Evolutionary conservation across 1,140 invertebrate species (phyloP), one percentile per base, ranked within the genome.

Genomic region (Gyrodactylus bullatarudis): DNA sequence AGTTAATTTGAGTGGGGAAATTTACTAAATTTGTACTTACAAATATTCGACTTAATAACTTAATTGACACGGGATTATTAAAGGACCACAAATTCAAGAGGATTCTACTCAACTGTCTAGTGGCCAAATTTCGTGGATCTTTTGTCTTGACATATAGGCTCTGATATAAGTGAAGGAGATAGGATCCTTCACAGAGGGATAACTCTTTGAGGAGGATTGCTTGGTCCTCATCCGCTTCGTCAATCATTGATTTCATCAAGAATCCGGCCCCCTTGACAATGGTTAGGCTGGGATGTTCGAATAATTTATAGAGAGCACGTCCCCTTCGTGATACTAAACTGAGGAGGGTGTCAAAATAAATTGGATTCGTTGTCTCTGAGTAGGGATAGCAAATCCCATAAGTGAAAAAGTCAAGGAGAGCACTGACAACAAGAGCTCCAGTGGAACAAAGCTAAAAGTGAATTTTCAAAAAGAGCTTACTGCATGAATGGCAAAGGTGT

Each of bases 321-420:
- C 93, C 94, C 76, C 89, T 85, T 54, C 86, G 85, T 0, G 93
- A 89, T 0, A 98, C 91, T 85, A 95, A 86, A 81, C 92, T 88
- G 26, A 98, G 81, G 26, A 99, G 82, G 75, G 86, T 86, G 80
- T 99, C 94, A 83, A 99, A 99, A 78, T 95, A 88, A 77, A 89
- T 89, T 22, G 92, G 91, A 79, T 95, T 90, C 0, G 95, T 98
- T 26, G 95, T 98, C 83, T 99, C 95, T 79, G 89, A 93, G 82
- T 97, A 99, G 23, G 95, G 95, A 75, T 94, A 89, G 83, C 94
- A 98, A 16, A 99, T 83, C 1, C 91, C 87, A 83, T 94, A 99
- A n/a, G 93, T 98, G 75, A 99, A 82, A 78, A 99, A 93, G 82
- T 99, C 95, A 77, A 99, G 84, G 89, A 99, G 94, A 27, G 91